Evolutionary conservation across 2,113 vertebrate species (phyloP).

Genomic region (Polyodon spathula): DNA sequence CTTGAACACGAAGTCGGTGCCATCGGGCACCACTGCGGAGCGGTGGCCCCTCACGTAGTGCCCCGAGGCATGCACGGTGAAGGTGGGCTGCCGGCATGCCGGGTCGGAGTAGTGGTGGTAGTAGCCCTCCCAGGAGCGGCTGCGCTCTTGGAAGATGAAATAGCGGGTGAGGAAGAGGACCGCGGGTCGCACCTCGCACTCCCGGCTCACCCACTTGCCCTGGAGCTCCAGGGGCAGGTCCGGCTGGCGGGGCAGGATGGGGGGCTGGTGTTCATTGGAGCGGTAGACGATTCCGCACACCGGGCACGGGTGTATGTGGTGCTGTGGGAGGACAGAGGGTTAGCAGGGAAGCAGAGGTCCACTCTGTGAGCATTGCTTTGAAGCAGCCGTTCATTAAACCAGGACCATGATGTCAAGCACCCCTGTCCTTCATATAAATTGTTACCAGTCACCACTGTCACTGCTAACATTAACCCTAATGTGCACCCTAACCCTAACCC

Average conservation of each 20-base stretch:
- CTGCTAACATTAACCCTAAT: no score
- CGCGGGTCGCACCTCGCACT: conserved; percentile 68
- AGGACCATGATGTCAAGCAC: no score
- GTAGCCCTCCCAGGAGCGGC: conserved; percentile 67
- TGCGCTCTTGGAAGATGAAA: conserved; percentile 61
- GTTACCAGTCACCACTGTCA: no score
- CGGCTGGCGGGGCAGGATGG: conserved; percentile 41
- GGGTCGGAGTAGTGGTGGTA: conserved; percentile 80
- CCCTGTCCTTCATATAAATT: no score
- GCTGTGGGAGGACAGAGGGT: conserved; percentile 45
- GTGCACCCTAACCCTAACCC: no score
- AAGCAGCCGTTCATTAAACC: no score
- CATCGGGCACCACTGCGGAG: conserved; percentile 54
- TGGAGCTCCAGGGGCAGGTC: conserved; percentile 47
- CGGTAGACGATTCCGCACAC: conserved; percentile 64
- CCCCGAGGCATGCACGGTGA: conserved; percentile 67
- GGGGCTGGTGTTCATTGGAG: conserved; percentile 64
- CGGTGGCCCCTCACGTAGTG: conserved; percentile 59
- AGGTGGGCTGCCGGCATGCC: conserved; percentile 64
- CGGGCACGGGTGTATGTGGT: conserved; percentile 70
- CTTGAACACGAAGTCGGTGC: conserved; percentile 70
- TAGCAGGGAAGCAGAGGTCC: conserved; percentile 21
- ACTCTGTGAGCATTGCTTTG: no score
- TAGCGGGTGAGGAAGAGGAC: conserved; percentile 78
- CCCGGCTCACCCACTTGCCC: conserved; percentile 70